Conservation (phyloP, 2,888 invertebrate genomes). For the Epinotia ramella region DNA sequence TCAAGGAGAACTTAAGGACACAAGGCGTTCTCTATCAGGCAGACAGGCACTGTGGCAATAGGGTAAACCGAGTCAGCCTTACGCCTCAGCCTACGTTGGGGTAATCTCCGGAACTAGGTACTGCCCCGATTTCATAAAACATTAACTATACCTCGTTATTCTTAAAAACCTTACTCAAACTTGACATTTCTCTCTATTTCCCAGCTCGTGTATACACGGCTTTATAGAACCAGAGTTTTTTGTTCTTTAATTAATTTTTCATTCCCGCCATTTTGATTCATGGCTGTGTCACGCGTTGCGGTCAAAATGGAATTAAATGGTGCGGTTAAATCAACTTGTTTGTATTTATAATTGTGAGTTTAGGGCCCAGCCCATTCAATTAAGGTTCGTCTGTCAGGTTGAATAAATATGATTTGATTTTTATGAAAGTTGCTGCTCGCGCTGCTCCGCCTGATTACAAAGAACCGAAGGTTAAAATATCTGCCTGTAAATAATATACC, state of each 20-base stretch:
- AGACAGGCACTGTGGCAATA: too few species aligned
- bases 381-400: background rate
- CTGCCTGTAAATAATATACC: too few species aligned
- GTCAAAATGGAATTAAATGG: background rate
- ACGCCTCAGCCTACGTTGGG: too few species aligned
- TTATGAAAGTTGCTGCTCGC: too few species aligned
- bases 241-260: slow-evolving; percentile 38
- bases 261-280: slow-evolving; percentile 31
- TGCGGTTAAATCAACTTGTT: slow-evolving; percentile 5
- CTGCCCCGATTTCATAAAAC: too few species aligned
- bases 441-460: too few species aligned
- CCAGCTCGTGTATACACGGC: background rate
- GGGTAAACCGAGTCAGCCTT: too few species aligned
- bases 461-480: too few species aligned
- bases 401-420: background rate
- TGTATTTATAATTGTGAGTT: slow-evolving; percentile 8
- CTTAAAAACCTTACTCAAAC: background rate
- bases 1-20: too few species aligned
- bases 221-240: slow-evolving; percentile 26
- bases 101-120: too few species aligned
- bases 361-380: background rate
- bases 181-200: background rate
- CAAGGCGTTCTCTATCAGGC: too few species aligned
- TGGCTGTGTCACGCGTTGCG: slow-evolving; percentile 12
- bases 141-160: too few species aligned